Evolutionary conservation across 2,797 vertebrate genomes (phyloP), one percentile per base, ranked within the genome.

Genomic region (Paedocypris micromegethes): DNA sequence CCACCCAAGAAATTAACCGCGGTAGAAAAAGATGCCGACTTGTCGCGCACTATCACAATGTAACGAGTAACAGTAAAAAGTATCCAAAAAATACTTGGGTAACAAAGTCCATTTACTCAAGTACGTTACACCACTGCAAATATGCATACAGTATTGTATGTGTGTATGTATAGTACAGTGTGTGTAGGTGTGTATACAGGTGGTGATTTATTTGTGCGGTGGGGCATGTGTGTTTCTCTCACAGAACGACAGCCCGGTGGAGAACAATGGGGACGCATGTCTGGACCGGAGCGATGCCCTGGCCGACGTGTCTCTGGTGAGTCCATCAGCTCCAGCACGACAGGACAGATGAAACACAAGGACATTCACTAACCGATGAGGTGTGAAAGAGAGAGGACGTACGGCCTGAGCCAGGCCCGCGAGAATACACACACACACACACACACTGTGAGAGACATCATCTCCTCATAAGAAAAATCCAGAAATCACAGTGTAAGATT

Each of bases 281-380:
- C 87, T 89, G 9, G 89, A 90, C 76, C 86, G 79, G 60, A 73
- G 86, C 82, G 91, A 90, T 71, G 80, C 90, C 47, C 87, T 98
- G 73, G 90, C 90, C 0, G 96, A 98, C 55, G 83, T 98, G 82
- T 94, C 95, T 72, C 86, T 94, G 90, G 92, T 93, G 85, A 91
- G 90, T 69, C 42, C 45, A 23, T 58, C 4, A 5, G 52, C 6
- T 60, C 40, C 8, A 64, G 50, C 9, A 52, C n/a, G 45, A 58
- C 44, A 58, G 48, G 47, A 57, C 38, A 23, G 54, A 49, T 51
- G 41, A 62, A 56, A 43, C 44, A 55, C 42, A 3, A 6, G 46
- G n/a, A 43, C 59, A 40, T 46, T 40, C 52, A 3, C n/a, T 51
- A 41, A 56, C 38, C n/a, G 39, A n/a, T 46, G 54, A 61, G 44